Base-by-base conservation (phyloP, 2,113 vertebrate species). In the Mirounga angustirostris region DNA sequence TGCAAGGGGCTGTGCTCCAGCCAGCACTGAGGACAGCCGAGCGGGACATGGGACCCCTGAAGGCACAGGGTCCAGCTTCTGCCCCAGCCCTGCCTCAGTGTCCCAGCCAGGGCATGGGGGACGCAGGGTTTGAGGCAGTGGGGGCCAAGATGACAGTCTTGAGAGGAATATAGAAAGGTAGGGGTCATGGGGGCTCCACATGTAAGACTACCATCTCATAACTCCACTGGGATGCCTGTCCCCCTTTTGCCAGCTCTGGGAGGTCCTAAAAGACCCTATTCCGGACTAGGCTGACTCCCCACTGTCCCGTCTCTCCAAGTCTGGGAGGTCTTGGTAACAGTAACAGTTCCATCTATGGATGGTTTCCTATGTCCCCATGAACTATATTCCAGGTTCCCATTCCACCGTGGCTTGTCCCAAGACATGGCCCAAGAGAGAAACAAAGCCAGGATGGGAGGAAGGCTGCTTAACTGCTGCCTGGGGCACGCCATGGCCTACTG, bases 181-280 rank as follows among this genome's bases (percentile, higher is more conserved):
- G n/a, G 4, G 21, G 40, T 0, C 0, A 1, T 15, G 16, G 1
- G 33, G n/a, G 24, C 33, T 10, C 81, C 54, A 19, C 40, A n/a
- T 7, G 65, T 43, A 50, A 73, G n/a, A 52, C 14, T 7, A 19
- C 65, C 24, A n/a, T 9, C 69, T 56, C 71, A 28, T n/a, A 36
- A 85, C 3, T 79, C 71, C 58, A 13, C 9, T 33, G 71, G 21
- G 28, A 33, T 7, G 19, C 63, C 6, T 19, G 63, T 24, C 43
- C 26, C 52, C 40, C 50, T 46, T 61, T 21, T 69, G 73, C 24
- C 67, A 46, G 79, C 19, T 74, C 63, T 74, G 54, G 8, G 18
- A 61, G 7, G 30, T 71, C 91, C 96, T 36, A 24, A 61, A 86
- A 79, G 56, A 54, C 26, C 36, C 74, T 10, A 15, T 36, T 58